phyloP scores from a whole-genome alignment of 2,888 invertebrate genomes.

The Eilema griseolum region DNA sequence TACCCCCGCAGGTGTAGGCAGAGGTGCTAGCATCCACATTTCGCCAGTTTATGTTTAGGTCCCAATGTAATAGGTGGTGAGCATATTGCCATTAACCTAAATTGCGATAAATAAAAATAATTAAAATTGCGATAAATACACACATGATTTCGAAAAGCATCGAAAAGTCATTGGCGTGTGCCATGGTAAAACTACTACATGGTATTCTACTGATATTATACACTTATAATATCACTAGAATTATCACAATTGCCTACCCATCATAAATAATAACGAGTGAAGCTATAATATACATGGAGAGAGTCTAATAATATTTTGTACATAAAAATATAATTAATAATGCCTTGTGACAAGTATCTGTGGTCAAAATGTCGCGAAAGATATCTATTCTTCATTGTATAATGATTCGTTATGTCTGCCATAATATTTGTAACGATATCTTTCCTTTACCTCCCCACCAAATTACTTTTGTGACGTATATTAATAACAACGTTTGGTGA shows the following conservation, averaged over 20 bases:
- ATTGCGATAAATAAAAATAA: too few species aligned
- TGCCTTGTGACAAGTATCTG: slow-evolving; percentile 49
- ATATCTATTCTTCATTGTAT: slow-evolving; percentile 50
- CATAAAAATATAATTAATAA: slow-evolving; percentile 50
- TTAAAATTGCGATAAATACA: too few species aligned
- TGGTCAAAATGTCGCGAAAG: slow-evolving; percentile 47
- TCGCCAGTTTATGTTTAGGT: too few species aligned
- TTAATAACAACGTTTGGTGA: slow-evolving; percentile 25
- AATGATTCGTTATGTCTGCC: slow-evolving; percentile 44
- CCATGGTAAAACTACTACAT: too few species aligned
- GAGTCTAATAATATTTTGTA: slow-evolving; percentile 31
- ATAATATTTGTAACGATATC: slow-evolving; percentile 40
- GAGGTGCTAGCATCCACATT: too few species aligned
- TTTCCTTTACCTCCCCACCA: slow-evolving; percentile 21
- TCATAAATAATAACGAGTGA: slow-evolving; percentile 39
- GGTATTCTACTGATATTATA: too few species aligned
- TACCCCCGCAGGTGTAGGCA: too few species aligned
- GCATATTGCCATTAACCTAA: too few species aligned
- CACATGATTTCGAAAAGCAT: too few species aligned
- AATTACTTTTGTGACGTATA: slow-evolving; percentile 40
- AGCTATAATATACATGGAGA: slow-evolving; percentile 43
- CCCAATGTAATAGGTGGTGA: too few species aligned
- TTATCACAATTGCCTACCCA: slow-evolving; percentile 34
- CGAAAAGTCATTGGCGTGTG: too few species aligned
- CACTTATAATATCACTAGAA: slow-evolving; percentile 5